Conservation (phyloP, 2,797 vertebrate genomes). For the Benthosema pterotum region DNA sequence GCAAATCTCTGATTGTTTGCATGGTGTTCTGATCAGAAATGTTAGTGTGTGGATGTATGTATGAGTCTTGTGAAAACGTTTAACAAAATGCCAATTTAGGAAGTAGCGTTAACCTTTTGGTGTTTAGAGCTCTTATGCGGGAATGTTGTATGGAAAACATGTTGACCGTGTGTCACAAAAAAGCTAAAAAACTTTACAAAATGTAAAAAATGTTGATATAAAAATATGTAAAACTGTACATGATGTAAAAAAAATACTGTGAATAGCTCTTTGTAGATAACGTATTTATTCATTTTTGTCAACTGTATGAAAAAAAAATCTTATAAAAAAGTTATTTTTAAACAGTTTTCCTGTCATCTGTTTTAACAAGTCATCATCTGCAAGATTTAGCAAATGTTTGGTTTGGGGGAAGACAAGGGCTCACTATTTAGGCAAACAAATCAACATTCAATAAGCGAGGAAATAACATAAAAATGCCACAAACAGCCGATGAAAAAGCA, state of each 20-base stretch:
- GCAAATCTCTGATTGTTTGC: conserved; percentile 34
- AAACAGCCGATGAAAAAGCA: too few relatives aligned
- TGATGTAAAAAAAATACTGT: conserved; percentile 83
- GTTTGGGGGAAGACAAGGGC: too few relatives aligned
- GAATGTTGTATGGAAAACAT: conserved; percentile 25
- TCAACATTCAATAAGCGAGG: too few relatives aligned
- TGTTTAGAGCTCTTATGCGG: conserved; percentile 28
- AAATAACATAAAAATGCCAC: too few relatives aligned
- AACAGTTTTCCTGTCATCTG: conserved; percentile 11
- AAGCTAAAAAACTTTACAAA: conserved; percentile 80
- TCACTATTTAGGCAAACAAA: too few relatives aligned
- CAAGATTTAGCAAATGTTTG: too few relatives aligned
- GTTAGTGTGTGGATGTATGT: conserved; percentile 35
- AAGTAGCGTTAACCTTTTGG: conserved; percentile 51
- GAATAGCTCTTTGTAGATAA: conserved; percentile 96
- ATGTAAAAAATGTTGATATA: conserved; percentile 86
- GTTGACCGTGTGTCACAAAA: conserved; percentile 49
- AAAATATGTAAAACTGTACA: conserved; percentile 87
- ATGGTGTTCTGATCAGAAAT: conserved; percentile 27
- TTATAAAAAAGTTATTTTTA: conserved; percentile 70
- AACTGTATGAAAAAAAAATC: conserved; percentile 61
- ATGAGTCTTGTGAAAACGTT: conserved; percentile 6
- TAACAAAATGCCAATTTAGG: conserved; percentile 64
- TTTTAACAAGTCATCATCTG: not conserved
- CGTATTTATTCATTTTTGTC: conserved; percentile 89